Conservation (phyloP, 2,888 invertebrate genomes). For the Xanthorhoe designata region DNA sequence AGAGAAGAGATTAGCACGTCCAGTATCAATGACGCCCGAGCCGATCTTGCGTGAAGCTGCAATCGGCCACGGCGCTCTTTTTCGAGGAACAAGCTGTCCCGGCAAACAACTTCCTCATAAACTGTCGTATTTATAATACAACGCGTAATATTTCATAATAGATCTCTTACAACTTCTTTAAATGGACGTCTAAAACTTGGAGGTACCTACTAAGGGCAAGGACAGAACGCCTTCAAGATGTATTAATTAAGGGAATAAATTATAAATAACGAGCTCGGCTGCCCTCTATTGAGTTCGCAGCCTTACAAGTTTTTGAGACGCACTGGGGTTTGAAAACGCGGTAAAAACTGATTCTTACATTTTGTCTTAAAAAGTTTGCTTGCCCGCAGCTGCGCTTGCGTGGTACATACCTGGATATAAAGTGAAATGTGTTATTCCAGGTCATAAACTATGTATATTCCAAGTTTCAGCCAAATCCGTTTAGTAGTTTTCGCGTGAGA, state of each 20-base stretch:
- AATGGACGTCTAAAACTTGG: slow-evolving; percentile 10
- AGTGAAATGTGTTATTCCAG: too few species aligned
- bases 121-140: background rate
- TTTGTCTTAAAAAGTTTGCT: background rate
- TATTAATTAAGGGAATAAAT: slow-evolving; percentile 79
- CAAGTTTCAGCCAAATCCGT: too few species aligned
- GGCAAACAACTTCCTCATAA: background rate
- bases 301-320: slow-evolving; percentile 43
- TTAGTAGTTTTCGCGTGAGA: too few species aligned
- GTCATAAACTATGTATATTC: too few species aligned
- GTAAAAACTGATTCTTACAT: background rate
- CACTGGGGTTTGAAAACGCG: slow-evolving; percentile 36
- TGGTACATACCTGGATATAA: too few species aligned
- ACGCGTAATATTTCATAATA: slow-evolving; percentile 6
- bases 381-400: too few species aligned
- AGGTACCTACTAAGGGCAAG: slow-evolving; percentile 30
- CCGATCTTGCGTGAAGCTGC: too few species aligned
- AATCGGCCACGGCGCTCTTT: too few species aligned
- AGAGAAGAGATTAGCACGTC: too few species aligned
- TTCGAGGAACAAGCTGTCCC: too few species aligned
- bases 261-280: slow-evolving; percentile 67
- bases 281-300: slow-evolving; percentile 53
- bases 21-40: too few species aligned
- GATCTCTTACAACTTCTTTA: slow-evolving; percentile 1
- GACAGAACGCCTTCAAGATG: slow-evolving; percentile 57